These are phyloP conservation scores for Aphidius ervi DNA, from an alignment of 1,140 invertebrate species.

Conservation along the genomic window DNA sequence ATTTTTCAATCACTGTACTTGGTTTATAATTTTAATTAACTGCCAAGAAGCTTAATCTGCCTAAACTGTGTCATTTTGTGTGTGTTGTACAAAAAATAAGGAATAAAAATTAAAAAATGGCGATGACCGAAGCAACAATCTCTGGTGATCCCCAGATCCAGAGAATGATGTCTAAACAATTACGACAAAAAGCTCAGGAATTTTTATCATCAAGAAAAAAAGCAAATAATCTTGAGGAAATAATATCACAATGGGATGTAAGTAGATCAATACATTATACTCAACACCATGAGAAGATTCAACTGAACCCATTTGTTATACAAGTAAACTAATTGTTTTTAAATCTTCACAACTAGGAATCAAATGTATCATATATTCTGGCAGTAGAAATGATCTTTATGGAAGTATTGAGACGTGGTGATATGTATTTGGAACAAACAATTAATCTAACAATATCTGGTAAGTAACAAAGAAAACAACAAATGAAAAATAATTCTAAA, in stretches of 20 bases:
- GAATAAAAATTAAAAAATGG: constrained; percentile 15
- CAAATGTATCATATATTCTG: constrained; percentile 54
- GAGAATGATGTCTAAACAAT: constrained; percentile 52
- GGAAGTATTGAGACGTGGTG: constrained; percentile 60
- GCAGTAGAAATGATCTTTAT: constrained; percentile 67
- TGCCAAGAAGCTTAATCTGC: too few species aligned
- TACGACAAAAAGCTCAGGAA: constrained; percentile 63
- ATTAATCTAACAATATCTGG: constrained; percentile 41
- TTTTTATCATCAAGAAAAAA: constrained; percentile 62
- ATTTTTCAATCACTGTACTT: too few species aligned
- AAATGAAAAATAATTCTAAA: too few species aligned
- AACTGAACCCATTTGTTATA: not conserved
- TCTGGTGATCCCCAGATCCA: constrained; percentile 22
- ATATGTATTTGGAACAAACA: constrained; percentile 55
- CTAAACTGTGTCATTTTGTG: too few species aligned
- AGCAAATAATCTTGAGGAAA: constrained; percentile 61
- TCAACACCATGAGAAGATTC: not conserved
- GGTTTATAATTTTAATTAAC: too few species aligned
- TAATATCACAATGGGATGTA: constrained; percentile 62
- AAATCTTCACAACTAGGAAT: constrained; percentile 39
- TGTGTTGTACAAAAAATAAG: too few species aligned
- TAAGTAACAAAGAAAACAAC: constrained; percentile 19
- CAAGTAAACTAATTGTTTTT: constrained; percentile 3
- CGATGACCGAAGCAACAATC: constrained; percentile 18
- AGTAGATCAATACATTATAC: constrained; percentile 20